Conservation (phyloP, 1,140 invertebrate species). For the Drosophila lacteicornis region DNA sequence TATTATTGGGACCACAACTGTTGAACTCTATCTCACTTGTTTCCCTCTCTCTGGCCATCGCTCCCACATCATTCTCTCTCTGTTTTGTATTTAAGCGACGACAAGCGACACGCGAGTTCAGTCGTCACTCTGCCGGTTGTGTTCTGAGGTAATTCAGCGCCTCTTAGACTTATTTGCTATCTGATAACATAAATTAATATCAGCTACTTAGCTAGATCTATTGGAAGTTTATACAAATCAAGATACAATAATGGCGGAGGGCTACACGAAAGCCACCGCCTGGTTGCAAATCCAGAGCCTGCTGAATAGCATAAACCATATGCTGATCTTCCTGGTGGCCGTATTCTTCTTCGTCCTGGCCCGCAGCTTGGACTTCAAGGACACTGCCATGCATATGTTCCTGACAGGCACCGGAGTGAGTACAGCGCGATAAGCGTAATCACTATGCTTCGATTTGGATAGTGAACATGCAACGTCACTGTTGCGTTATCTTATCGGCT, state of each 20-base stretch:
- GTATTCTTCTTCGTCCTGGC: constrained; percentile 72
- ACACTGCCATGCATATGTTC: constrained; percentile 82
- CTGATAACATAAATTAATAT: constrained; percentile 18
- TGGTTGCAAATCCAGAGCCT: constrained; percentile 75
- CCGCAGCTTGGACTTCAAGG: constrained; percentile 66
- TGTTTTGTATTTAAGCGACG: constrained; percentile 24
- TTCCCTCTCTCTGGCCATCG: constrained; percentile 5
- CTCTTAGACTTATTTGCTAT: not conserved
- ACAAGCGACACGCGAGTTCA: constrained; percentile 10
- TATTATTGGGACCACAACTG: not conserved
- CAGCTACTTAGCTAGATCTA: constrained; percentile 1
- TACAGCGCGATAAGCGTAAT: constrained; percentile 11
- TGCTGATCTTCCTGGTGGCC: constrained; percentile 72
- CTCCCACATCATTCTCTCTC: not conserved
- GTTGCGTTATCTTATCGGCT: constrained; percentile 41
- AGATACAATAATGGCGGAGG: constrained; percentile 44
- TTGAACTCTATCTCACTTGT: not conserved
- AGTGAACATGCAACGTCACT: constrained; percentile 30
- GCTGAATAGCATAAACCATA: constrained; percentile 77
- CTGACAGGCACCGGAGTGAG: constrained; percentile 72
- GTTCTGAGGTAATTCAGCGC: not conserved
- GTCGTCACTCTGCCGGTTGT: constrained; percentile 18
- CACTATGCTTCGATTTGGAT: constrained; percentile 18
- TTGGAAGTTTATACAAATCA: not conserved
- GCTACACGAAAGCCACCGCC: constrained; percentile 7